phyloP scores from a whole-genome alignment of 2,113 vertebrate genomes.

The rabbit (Oryctolagus cuniculus) region mOryCun1.1 NC_091451.1:31944001-31944500 shows the following conservation, averaged over 20 bases:
- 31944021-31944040: neutral
- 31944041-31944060: neutral
- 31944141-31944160: neutral
- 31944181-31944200: neutral
- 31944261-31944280: neutral
- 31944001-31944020: neutral
- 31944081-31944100: neutral
- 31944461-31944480: neutral
- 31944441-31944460: neutral
- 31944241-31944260: neutral
- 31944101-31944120: neutral
- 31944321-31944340: rapidly evolving
- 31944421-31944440: neutral
- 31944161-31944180: neutral
- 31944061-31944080: neutral
- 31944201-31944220: neutral
- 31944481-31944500: neutral
- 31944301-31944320: neutral
- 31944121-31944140: neutral
- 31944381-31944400: neutral
- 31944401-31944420: neutral
- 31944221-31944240: neutral
- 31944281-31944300: too few species aligned
- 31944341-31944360: neutral
- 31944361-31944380: neutral